Base-by-base conservation (phyloP, 2,797 vertebrate genomes). In the Helicolenus hilgendorfi region DNA sequence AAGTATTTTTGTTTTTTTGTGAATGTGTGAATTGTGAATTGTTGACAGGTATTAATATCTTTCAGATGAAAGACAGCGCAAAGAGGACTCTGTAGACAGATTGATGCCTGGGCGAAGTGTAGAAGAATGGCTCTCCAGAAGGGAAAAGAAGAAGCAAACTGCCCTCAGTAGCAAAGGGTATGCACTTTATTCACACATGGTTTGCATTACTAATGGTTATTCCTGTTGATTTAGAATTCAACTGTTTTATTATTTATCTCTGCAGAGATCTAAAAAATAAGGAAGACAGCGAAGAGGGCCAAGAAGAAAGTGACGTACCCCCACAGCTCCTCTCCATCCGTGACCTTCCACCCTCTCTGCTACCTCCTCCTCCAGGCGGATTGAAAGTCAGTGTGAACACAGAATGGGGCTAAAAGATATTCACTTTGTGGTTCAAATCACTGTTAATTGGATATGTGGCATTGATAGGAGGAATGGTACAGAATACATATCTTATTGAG, bases 301-400 rank as follows among this genome's bases (percentile, higher is more conserved):
- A 87, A 36, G 85, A 60, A 0, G 93, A 97, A 14, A 97, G 95
- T 89, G 98, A 98, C 67, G 93, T 98, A 59, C 98, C 98, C 0
- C 95, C 95, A 0, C 98, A 98, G 76, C 98, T 99, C 95, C 98
- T 98, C 0, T 97, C 98, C 1, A 83, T 98, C 59, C 98, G 97
- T 85, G 98, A 99, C 72, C 97, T 99, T 24, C 98, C 99, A 0
- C 98, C 97, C 0, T 99, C 99, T 22, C 97, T 99, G 49, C 92
- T 97, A 76, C 97, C 98, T 13, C 98, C 98, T 27, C 98, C 97
- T 0, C 93, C 95, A 0, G 96, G 97, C 0, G 98, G 98, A 3
- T 98, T 98, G 98, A 97, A 83, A 0, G 84, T 96, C 27, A 94
- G 85, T n/a, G 82, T 91, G 35, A 86, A 56, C 70, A 94, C 97